Conservation (phyloP, 2,888 invertebrate species). For the Meiosimyza decipiens region DNA sequence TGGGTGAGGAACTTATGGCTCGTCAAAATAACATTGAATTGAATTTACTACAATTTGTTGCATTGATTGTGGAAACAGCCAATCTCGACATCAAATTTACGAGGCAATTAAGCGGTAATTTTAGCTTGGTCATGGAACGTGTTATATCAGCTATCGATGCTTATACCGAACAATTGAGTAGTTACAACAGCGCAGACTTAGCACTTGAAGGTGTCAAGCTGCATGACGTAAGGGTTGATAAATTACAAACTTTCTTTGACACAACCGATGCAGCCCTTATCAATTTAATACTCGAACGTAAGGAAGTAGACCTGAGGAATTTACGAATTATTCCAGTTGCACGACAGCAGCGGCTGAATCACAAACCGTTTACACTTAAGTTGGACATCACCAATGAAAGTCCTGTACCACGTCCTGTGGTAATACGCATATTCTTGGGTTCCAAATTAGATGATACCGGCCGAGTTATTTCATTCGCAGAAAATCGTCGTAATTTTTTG, state of each 20-base stretch:
- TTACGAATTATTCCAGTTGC: constrained; percentile 59
- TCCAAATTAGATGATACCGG: constrained; percentile 73
- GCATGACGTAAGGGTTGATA: constrained; percentile 72
- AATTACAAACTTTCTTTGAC: constrained; percentile 76
- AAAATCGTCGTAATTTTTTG: constrained; percentile 71
- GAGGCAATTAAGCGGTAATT: constrained; percentile 7
- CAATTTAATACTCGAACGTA: constrained; percentile 50
- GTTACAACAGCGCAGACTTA: constrained; percentile 72
- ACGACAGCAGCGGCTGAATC: constrained; percentile 76
- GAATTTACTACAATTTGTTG: not conserved
- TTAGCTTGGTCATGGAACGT: not conserved
- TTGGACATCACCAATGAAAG: constrained; percentile 69
- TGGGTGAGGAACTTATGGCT: constrained; percentile 5
- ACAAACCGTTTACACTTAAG: constrained; percentile 73
- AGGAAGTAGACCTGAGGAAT: constrained; percentile 48
- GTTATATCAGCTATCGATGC: not conserved
- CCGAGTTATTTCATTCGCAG: constrained; percentile 67
- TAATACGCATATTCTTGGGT: constrained; percentile 74
- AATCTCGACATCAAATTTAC: not conserved
- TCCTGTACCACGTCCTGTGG: constrained; percentile 69
- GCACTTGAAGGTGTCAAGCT: constrained; percentile 70
- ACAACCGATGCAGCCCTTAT: constrained; percentile 71
- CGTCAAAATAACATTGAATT: not conserved
- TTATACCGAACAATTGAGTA: not conserved
- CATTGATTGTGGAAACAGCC: no score